Evolutionary conservation across 37 sponge, comb jelly and placozoan species (phyloP).

Genomic region (Ephydatia muelleri): DNA sequence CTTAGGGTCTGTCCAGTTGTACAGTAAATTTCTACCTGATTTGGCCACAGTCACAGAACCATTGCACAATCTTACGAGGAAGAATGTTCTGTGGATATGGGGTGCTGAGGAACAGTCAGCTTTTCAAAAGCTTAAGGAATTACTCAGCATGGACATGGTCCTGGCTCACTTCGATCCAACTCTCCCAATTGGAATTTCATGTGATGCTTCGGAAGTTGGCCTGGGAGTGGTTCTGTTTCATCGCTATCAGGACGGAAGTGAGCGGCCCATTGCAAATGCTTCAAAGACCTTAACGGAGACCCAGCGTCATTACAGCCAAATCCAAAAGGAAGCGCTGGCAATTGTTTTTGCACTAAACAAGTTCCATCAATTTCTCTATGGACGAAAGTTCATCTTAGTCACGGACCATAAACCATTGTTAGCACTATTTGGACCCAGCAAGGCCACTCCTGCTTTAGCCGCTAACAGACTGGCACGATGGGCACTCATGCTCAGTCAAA

Average conservation of each 20-base stretch:
- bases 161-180: conserved; percentile 4
- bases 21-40: too few species aligned
- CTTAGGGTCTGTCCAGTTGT: background rate
- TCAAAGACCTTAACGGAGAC: too few species aligned
- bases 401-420: background rate
- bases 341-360: background rate
- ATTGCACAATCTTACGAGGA: background rate
- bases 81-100: background rate
- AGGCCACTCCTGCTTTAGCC: too few species aligned
- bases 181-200: background rate
- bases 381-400: too few species aligned
- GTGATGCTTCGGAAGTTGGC: background rate
- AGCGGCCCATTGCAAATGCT: too few species aligned
- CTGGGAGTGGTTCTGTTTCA: background rate
- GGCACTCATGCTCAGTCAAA: too few species aligned
- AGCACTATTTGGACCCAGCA: too few species aligned
- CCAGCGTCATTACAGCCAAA: too few species aligned
- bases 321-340: too few species aligned
- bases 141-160: background rate
- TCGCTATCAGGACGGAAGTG: too few species aligned
- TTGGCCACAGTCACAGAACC: background rate
- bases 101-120: background rate
- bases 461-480: too few species aligned
- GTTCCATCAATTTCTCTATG: background rate
- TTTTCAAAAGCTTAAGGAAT: too few species aligned